Base-by-base conservation (phyloP, 2,797 vertebrate genomes). In the Crenichthys baileyi region DNA sequence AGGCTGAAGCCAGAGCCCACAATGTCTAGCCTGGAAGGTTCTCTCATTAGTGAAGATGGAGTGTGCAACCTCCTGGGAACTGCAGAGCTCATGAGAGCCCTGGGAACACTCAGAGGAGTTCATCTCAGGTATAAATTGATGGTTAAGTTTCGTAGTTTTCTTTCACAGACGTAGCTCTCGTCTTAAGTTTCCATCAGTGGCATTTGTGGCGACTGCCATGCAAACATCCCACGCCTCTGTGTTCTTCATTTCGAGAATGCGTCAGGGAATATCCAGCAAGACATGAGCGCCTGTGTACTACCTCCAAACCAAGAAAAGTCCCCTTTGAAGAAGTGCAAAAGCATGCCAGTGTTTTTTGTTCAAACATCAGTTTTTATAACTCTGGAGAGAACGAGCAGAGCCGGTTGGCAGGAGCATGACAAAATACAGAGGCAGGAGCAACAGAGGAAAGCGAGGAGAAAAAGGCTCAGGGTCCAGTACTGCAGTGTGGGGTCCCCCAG, bases 1-100 rank as follows among this genome's bases (percentile, higher is more conserved):
- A 89, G 84, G 91, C 88, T 90, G 87, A 90, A 94, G 92, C 93
- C 93, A 91, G 90, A 94, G 91, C 93, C 94, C 94, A 92, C 94
- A 95, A 95, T 91, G 93, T 93, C 93, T 94, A 94, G 93, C 91
- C 91, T 95, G 91, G 94, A 94, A 93, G 91, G 92, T 93, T 94
- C 93, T 93, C 94, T 95, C 93, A 94, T 95, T 95, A 95, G 92
- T 91, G 88, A 91, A 88, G 90, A 90, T 92, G 92, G 90, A 93
- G 92, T 84, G 53, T 78, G 63, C 88, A 92, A 90, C 88, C 89
- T 90, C 92, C 85, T 85, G 87, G 90, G 90, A 93, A 91, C 85
- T 82, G 61, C 85, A 88, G 89, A 63, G 36, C 86, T 93, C 79
- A 79, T 87, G 85, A 78, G 80, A 89, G 82, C 71, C 77, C 86